Conservation (phyloP, 2,888 invertebrate species). For the Cremastobaeus sp. region DNA sequence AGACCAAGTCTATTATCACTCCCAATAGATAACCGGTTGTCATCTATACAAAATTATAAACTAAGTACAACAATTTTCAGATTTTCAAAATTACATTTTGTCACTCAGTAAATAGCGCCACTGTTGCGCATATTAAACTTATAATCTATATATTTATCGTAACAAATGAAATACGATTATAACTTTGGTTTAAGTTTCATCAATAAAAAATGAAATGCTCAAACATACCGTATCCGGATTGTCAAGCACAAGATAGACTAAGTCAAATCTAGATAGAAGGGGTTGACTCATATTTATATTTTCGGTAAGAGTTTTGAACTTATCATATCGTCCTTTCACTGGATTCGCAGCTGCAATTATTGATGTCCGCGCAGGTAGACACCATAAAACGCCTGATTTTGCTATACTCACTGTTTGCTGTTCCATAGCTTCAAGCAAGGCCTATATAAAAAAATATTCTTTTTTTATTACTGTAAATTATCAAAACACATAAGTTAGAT, state of each 20-base stretch:
- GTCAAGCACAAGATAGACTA: slow-evolving; percentile 94
- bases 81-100: too few relatives aligned
- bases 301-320: slow-evolving; percentile 91
- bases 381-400: slow-evolving; percentile 91
- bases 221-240: slow-evolving; percentile 86
- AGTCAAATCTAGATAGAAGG: slow-evolving; percentile 93
- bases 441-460: slow-evolving; percentile 77
- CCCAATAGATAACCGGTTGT: too few relatives aligned
- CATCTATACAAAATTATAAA: too few relatives aligned
- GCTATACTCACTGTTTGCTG: slow-evolving; percentile 94
- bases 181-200: too few relatives aligned
- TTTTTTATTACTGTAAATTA: too few relatives aligned
- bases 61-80: too few relatives aligned
- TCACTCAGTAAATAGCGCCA: too few relatives aligned
- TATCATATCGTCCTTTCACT: slow-evolving; percentile 91
- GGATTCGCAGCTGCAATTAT: slow-evolving; percentile 97
- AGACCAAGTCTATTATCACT: too few relatives aligned
- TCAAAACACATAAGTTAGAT: too few relatives aligned
- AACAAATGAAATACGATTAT: too few relatives aligned
- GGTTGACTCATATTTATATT: slow-evolving; percentile 93
- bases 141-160: too few relatives aligned
- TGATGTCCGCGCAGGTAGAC: slow-evolving; percentile 89
- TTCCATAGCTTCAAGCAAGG: slow-evolving; percentile 96
- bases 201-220: not conserved
- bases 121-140: too few relatives aligned